Evolutionary conservation across 2,888 invertebrate species (phyloP), one percentile per base, ranked within the genome.

Genomic region (Parnassius apollo): DNA sequence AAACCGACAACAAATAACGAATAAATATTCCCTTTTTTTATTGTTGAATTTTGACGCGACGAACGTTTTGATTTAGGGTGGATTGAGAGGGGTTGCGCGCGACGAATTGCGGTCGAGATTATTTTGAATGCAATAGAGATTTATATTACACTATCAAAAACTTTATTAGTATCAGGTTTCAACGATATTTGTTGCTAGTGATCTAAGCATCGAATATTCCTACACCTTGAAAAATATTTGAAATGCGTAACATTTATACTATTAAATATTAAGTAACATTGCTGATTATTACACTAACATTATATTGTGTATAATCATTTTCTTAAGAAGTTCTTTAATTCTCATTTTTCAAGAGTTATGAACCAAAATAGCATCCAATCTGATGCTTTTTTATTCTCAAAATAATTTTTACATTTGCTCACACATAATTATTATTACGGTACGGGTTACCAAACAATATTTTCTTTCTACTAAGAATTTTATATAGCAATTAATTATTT

Each of bases 1-100:
- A 83, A 89, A 87, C 86, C 86, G 85, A 89, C 86, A 88, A 88
- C 90, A 91, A 91, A 91, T 91, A 91, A 90, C 85, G 83, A 86
- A 90, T 90, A 88, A 86, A 87, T 88, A 88, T 88, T 85, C 86
- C 80, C 77, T 82, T 75, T 86, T 85, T 89, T 89, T 88, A 88
- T 87, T 85, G 88, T 85, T 81, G 82, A 81, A 77, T 78, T 85
- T 81, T 83, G 86, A 87, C 80, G 85, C 83, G 81, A 75, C 75
- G 78, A 82, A 85, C 81, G 80, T 80, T 88, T 83, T 89, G 88
- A 91, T 88, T 88, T 88, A 86, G 88, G 89, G 86, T 76, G 82
- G 77, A 77, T 78, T 71, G 74, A 72, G 79, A 78, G 83, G 86
- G 88, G 83, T 77, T 80, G 80, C 63, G 75, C 76, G 80, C 83